phyloP scores from a whole-genome alignment of 53 echinoderm and acorn worm genomes.

The Astropecten irregularis region DNA sequence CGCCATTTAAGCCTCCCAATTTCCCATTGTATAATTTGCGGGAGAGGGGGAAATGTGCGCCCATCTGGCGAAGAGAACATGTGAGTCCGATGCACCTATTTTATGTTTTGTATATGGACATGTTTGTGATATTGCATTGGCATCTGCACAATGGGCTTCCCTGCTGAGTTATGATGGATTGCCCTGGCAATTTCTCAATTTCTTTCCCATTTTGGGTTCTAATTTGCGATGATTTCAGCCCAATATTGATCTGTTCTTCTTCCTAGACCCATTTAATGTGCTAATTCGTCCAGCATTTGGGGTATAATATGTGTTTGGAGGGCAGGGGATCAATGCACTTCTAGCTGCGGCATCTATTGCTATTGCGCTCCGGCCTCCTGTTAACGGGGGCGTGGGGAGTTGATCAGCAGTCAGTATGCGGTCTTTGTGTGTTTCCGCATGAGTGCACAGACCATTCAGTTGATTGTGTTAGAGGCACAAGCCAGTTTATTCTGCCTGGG shows the following conservation, averaged over 20 bases:
- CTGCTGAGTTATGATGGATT: too few relatives aligned
- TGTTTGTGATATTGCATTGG: too few relatives aligned
- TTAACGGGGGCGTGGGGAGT: not conserved
- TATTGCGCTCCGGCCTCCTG: too few relatives aligned
- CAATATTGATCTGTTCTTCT: not conserved
- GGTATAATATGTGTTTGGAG: not conserved
- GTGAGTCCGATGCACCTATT: too few relatives aligned
- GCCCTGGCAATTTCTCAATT: too few relatives aligned
- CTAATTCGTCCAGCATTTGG: not conserved
- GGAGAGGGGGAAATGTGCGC: too few relatives aligned
- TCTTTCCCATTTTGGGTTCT: not conserved
- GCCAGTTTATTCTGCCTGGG: conserved; percentile 1
- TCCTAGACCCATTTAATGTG: not conserved
- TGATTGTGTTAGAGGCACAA: not conserved
- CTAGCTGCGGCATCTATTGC: too few relatives aligned
- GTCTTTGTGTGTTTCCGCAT: conserved; percentile 17
- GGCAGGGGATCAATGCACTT: conserved; percentile 26
- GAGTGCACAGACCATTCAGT: not conserved
- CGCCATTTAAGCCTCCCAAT: not conserved
- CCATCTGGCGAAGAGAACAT: too few relatives aligned
- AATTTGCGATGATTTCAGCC: not conserved
- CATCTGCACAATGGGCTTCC: not conserved
- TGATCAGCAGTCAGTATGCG: not conserved
- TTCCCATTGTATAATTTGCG: too few relatives aligned
- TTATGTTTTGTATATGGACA: too few relatives aligned